Conservation (phyloP, 2,888 invertebrate genomes). For the Andrena hattorfiana region DNA sequence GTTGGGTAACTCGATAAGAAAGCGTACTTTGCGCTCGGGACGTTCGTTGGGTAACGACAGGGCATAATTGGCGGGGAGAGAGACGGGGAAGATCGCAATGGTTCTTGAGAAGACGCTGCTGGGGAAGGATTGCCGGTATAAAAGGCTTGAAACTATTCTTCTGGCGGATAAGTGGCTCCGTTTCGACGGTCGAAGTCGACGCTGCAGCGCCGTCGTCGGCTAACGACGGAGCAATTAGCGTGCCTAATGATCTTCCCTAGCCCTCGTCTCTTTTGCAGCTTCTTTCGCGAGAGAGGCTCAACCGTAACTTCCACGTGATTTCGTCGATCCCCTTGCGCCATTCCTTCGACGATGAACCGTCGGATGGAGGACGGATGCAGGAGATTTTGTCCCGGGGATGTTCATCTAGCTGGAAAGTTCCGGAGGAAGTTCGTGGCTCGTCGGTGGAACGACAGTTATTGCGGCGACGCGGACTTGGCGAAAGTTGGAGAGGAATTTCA, state of each 20-base stretch:
- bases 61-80: background rate
- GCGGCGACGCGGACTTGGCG: background rate
- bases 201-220: constrained; percentile 18
- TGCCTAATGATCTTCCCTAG: constrained; percentile 32
- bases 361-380: background rate
- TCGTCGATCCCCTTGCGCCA: background rate
- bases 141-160: background rate
- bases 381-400: background rate
- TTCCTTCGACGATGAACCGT: background rate
- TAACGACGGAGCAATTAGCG: constrained; percentile 50
- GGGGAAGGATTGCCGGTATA: background rate
- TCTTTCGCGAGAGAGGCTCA: constrained; percentile 6
- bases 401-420: background rate
- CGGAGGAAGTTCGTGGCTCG: background rate
- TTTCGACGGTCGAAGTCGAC: background rate
- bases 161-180: background rate
- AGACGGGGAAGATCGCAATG: background rate
- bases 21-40: background rate
- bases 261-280: background rate
- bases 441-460: constrained; percentile 2
- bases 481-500: constrained; percentile 1
- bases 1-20: background rate
- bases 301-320: constrained; percentile 7
- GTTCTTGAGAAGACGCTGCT: background rate
- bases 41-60: background rate